A percentile compares a stretch with the other conserved stretches of the same genome.
phyloP scores from a whole-genome alignment of 2,888 invertebrate species.

The Cephus spinipes region DNA sequence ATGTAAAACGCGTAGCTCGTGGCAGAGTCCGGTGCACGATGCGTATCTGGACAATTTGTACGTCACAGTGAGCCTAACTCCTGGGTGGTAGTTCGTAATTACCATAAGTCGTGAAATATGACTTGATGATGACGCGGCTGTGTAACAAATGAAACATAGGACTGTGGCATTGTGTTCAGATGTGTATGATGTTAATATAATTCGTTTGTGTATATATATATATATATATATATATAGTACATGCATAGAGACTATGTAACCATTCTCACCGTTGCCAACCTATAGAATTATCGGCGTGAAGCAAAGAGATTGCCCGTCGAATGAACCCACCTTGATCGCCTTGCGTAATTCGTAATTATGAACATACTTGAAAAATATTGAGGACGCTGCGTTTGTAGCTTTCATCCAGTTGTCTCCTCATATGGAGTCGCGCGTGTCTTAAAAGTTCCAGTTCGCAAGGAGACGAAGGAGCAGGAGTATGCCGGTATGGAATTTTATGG shows the following conservation, averaged over 20 bases:
- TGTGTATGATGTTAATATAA: not conserved
- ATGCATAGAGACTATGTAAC: not conserved
- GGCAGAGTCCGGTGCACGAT: not conserved
- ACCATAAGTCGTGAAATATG: slow-evolving; percentile 64
- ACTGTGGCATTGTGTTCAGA: not conserved
- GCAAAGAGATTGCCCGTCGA: not conserved
- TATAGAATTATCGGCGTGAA: not conserved
- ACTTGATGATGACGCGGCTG: slow-evolving; percentile 58
- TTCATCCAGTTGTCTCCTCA: not conserved
- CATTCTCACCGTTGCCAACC: not conserved
- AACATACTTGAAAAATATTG: not conserved
- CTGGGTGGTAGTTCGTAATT: slow-evolving; percentile 61
- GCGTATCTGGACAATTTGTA: not conserved
- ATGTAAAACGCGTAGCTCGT: not conserved
- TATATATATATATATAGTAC: not conserved
- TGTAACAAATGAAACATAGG: slow-evolving; percentile 57
- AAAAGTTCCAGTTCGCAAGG: not conserved
- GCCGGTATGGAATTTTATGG: not conserved
- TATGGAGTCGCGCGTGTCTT: not conserved
- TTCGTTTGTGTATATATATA: not conserved
- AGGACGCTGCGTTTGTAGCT: not conserved
- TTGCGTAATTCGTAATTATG: not conserved
- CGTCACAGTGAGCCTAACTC: slow-evolving; percentile 36
- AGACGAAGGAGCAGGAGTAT: not conserved
- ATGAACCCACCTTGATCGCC: not conserved